Base-by-base conservation (phyloP, 2,113 vertebrate genomes). In the Ramphastos sulfuratus region DNA sequence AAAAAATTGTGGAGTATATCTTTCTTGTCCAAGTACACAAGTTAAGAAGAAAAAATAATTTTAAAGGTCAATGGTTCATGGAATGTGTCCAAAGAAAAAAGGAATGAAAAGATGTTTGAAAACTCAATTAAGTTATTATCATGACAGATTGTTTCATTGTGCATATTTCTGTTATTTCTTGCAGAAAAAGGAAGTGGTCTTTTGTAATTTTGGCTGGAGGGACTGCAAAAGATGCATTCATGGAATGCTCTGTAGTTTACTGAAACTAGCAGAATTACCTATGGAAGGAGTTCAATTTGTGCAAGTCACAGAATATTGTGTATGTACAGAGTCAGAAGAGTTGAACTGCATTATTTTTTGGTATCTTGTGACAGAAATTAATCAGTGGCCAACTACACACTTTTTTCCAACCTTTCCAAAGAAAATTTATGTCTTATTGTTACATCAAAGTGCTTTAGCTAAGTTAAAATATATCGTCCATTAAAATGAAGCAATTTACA, bases 121-220 rank as follows among this genome's bases (percentile, higher is more conserved):
- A 92, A 66, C 44, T 72, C 85, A 94, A 83, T 94, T 93, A 94
- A 91, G 46, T 91, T 91, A 93, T 85, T 56, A 73, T 89, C 73
- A 4, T 86, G 93, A 90, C 67, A 89, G 89, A 61, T 86, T 91
- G 50, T 76, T 95, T 75, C 44, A 61, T 82, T 73, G 79, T 66
- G 79, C 82, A 48, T 58, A 82, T 90, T 94, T 96, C 82, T 93
- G 70, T 54, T 87, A 67, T 35, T 94, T 88, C 85, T 94, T 84
- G 74, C 85, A 90, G 73, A 92, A 94, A 92, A 87, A 33, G 82
- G 87, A 96, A 87, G 78, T 84, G 42, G 59, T 67, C 52, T 60
- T 76, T 75, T 63, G 58, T 91, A 85, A 82, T 76, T 82, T 48
- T 92, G 56, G 89, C 59, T 78, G 82, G 58, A 86, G 66, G 59